A percentile compares a stretch with the other conserved stretches of the same genome.
Evolutionary conservation across 1,140 invertebrate genomes (phyloP).

Genomic region (Hyles vespertilio): DNA sequence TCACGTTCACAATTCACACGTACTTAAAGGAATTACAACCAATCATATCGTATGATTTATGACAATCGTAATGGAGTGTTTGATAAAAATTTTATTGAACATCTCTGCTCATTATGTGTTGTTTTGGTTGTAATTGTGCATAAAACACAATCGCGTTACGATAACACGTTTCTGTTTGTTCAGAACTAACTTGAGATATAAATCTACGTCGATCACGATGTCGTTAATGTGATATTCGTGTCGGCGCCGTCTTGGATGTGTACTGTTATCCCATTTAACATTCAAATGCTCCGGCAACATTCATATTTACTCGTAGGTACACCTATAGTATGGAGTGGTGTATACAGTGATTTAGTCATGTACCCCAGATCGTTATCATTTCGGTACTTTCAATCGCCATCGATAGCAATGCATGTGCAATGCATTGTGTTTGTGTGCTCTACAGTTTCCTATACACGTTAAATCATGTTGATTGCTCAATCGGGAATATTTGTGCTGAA

Average conservation of each 20-base stretch:
- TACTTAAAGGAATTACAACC: too few species aligned
- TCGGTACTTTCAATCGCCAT: neutral
- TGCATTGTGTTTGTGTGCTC: too few species aligned
- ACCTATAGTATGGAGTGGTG: slow-evolving; percentile 20
- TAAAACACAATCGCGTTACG: slow-evolving; percentile 11
- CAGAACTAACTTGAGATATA: slow-evolving; percentile 52
- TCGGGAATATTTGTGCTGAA: too few species aligned
- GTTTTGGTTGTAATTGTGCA: slow-evolving; percentile 5
- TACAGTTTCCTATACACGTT: too few species aligned
- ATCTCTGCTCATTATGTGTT: too few species aligned
- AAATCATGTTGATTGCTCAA: too few species aligned
- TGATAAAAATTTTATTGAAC: too few species aligned
- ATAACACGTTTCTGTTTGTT: slow-evolving; percentile 30
- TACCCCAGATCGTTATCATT: slow-evolving; percentile 17
- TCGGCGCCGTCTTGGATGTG: slow-evolving; percentile 54
- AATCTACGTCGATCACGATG: slow-evolving; percentile 68
- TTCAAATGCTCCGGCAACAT: slow-evolving; percentile 51
- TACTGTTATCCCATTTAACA: slow-evolving; percentile 68
- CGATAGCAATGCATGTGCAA: neutral
- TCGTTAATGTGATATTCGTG: slow-evolving; percentile 72
- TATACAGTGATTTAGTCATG: slow-evolving; percentile 27
- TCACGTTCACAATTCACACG: too few species aligned
- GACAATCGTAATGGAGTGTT: too few species aligned
- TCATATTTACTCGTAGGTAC: slow-evolving; percentile 57
- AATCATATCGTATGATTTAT: too few species aligned